Base-by-base conservation (phyloP, 1,140 invertebrate genomes). In the Bombus sylvicola region DNA sequence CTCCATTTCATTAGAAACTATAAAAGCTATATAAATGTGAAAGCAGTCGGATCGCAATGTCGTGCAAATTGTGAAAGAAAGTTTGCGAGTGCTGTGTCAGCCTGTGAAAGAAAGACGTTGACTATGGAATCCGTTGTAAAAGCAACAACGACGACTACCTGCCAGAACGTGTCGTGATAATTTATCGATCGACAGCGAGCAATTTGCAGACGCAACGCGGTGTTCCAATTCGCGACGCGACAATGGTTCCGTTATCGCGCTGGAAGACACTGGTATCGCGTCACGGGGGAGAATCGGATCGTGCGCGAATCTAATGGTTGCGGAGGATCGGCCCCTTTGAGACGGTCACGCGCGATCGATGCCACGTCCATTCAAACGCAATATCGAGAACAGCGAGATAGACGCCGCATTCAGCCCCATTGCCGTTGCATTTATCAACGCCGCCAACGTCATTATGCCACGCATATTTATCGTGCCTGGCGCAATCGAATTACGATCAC, bases 191-290 rank as follows among this genome's bases (percentile, higher is more conserved):
- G 79, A 81, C 62, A 18, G 13, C 12, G 25, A 41, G 75, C 39
- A 66, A 66, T 78, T 66, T 68, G 41, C n/a, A 18, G 22, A 2
- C n/a, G 77, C 12, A 34, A 18, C 64, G 39, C n/a, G 9, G 25
- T 43, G 64, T 53, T 13, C 8, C 31, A 43, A 25, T 41, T 25
- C 28, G 69, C 39, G 43, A 15, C 8, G 13, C n/a, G 31, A 83
- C 81, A 83, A 83, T 83, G 59, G 25, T 3, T 8, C 31, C 69
- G 69, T 75, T 82, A 82, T 75, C 81, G 18, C 13, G 6, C 10
- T 34, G n/a, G 31, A 68, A 76, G 72, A 83, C 81, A 47, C 72
- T 37, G 71, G 72, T 76, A 83, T 82, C 81, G 71, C 53, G 69
- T 43, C 53, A n/a, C 37, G 34, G 37, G n/a, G 5, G 81, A 47